Percentiles rank a stretch among this genome's conserved stretches.
These are phyloP conservation scores for Adelges cooleyi DNA, from an alignment of 1,140 invertebrate species.

Conservation along the genomic window DNA sequence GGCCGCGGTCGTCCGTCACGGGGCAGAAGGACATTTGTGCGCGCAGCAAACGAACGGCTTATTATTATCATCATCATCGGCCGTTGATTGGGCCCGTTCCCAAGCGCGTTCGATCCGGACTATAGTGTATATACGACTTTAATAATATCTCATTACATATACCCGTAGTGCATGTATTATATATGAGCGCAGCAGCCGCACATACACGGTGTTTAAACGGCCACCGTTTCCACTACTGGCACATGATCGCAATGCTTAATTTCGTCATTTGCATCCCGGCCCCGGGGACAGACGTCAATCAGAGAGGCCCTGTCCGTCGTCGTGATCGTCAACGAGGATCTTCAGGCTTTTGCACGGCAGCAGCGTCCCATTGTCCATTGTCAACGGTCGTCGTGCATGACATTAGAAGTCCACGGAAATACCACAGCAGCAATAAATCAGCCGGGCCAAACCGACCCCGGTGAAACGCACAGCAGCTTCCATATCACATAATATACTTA, in stretches of 20 bases:
- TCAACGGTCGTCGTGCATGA: not conserved
- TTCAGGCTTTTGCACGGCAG: not conserved
- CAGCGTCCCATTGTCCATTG: slow-evolving; percentile 3
- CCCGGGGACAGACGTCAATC: slow-evolving; percentile 22
- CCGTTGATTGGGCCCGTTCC: slow-evolving; percentile 25
- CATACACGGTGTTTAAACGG: not conserved
- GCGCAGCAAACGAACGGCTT: no score
- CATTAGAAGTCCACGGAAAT: not conserved
- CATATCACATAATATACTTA: no score
- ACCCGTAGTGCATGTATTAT: not conserved
- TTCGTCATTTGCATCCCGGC: slow-evolving; percentile 23
- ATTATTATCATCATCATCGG: not conserved
- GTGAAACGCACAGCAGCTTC: no score
- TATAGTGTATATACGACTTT: not conserved
- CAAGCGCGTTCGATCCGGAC: slow-evolving; percentile 9
- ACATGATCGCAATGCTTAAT: slow-evolving; percentile 27
- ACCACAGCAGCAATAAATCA: not conserved
- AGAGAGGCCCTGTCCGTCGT: not conserved
- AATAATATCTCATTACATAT: not conserved
- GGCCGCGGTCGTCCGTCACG: no score
- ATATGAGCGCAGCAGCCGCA: no score
- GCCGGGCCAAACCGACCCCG: not conserved
- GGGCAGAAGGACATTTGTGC: no score
- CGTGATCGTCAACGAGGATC: not conserved
- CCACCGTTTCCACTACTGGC: not conserved